phyloP scores from a whole-genome alignment of 1,140 invertebrate genomes.

The Scaptomyza hsui region DNA sequence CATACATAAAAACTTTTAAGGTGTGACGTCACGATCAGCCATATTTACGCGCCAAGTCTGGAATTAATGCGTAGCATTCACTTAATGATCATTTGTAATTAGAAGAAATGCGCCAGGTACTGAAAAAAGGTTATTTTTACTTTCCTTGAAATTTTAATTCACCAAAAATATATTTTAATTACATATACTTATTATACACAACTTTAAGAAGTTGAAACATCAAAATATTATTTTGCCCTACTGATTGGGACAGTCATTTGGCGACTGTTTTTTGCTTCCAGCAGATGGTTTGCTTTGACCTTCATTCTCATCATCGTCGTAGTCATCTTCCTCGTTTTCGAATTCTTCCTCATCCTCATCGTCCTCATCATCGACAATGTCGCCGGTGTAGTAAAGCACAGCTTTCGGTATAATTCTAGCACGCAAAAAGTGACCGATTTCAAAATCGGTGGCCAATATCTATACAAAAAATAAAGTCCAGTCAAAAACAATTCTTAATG shows the following conservation, averaged over 20 bases:
- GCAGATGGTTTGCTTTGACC: slow-evolving; percentile 39
- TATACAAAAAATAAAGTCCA: slow-evolving; percentile 77
- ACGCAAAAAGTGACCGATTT: slow-evolving; percentile 98
- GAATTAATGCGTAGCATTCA: background rate
- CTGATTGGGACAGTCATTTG: slow-evolving; percentile 80
- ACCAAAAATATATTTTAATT: slow-evolving; percentile 79
- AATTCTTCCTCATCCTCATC: slow-evolving; percentile 86
- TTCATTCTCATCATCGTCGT: slow-evolving; percentile 49
- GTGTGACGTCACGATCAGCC: background rate
- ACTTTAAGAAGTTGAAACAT: slow-evolving; percentile 28
- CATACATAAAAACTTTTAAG: background rate
- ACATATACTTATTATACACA: slow-evolving; percentile 67
- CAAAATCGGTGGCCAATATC: slow-evolving; percentile 95
- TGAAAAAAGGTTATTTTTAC: background rate
- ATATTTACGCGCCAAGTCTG: background rate
- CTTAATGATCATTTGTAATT: too few relatives aligned
- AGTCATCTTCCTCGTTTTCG: slow-evolving; percentile 83
- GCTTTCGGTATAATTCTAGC: slow-evolving; percentile 96
- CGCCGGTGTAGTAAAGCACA: slow-evolving; percentile 96
- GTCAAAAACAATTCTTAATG: background rate
- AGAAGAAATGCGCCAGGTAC: background rate
- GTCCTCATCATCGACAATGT: slow-evolving; percentile 91
- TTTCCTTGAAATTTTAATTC: slow-evolving; percentile 56
- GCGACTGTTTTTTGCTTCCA: slow-evolving; percentile 72
- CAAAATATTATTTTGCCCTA: slow-evolving; percentile 40